phyloP scores from a whole-genome alignment of 2,888 invertebrate genomes.

The Tipula helvola region DNA sequence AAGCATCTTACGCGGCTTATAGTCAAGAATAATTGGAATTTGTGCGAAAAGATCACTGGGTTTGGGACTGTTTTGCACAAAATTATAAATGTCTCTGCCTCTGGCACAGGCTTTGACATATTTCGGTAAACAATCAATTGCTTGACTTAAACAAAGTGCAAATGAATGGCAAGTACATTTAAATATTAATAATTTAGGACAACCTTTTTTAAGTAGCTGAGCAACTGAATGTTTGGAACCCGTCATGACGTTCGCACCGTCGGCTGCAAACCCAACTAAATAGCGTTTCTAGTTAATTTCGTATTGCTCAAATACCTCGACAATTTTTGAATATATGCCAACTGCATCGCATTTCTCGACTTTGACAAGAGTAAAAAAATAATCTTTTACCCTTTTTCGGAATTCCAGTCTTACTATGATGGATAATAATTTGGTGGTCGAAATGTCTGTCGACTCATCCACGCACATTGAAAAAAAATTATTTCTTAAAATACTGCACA shows the following conservation, averaged over 20 bases:
- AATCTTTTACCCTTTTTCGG: background rate
- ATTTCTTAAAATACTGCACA: background rate
- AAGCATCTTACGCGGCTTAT: too few relatives aligned
- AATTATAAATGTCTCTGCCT: too few relatives aligned
- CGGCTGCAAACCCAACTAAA: too few relatives aligned
- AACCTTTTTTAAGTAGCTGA: too few relatives aligned
- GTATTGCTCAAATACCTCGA: slow-evolving; percentile 14
- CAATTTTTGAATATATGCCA: background rate
- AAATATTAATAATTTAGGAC: too few relatives aligned
- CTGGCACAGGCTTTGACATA: slow-evolving; percentile 6
- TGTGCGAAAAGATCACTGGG: too few relatives aligned
- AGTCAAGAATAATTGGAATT: too few relatives aligned
- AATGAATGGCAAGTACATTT: slow-evolving; percentile 24
- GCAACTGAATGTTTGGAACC: too few relatives aligned
- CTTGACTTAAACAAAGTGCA: slow-evolving; percentile 19
- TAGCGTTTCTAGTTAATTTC: too few relatives aligned
- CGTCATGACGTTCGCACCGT: too few relatives aligned
- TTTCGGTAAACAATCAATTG: background rate
- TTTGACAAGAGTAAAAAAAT: slow-evolving; percentile 15
- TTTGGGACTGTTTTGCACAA: too few relatives aligned
- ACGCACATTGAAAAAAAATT: slow-evolving; percentile 16
- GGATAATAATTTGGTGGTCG: background rate
- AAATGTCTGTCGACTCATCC: slow-evolving; percentile 22
- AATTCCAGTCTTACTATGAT: background rate
- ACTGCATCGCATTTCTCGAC: slow-evolving; percentile 18